Evolutionary conservation across 1,140 invertebrate genomes (phyloP).

Genomic region (Danaus melanippus): DNA sequence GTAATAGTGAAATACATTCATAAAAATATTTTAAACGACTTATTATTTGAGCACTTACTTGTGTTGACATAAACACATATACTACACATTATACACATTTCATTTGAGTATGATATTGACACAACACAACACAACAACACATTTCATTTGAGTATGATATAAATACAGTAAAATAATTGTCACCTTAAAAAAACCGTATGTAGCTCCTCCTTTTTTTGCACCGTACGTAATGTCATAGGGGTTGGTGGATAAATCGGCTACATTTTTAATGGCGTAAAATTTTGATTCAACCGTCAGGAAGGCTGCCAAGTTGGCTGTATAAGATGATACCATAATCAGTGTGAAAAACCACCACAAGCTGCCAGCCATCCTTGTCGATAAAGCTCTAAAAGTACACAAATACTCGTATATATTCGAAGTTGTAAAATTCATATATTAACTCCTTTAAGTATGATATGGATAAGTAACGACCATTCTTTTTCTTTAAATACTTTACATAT

Average conservation of each 20-base stretch:
- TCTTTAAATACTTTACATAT: too few species aligned
- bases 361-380: conserved; percentile 84
- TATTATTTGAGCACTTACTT: too few species aligned
- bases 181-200: conserved; percentile 89
- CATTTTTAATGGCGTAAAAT: conserved; percentile 86
- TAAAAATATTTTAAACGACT: conserved; percentile 1
- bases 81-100: not conserved
- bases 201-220: conserved; percentile 85
- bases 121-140: too few species aligned
- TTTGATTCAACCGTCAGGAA: conserved; percentile 94
- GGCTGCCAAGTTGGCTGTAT: conserved; percentile 97
- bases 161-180: conserved; percentile 4
- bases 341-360: conserved; percentile 97
- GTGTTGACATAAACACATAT: too few species aligned
- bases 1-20: conserved; percentile 3
- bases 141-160: too few species aligned
- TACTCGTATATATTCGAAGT: too few species aligned
- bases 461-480: too few species aligned
- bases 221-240: conserved; percentile 88
- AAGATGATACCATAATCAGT: conserved; percentile 95
- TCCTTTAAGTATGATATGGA: too few species aligned
- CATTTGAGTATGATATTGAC: not conserved
- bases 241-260: conserved; percentile 84
- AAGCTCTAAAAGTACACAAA: conserved; percentile 71
- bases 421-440: too few species aligned